Conservation (phyloP, 2,888 invertebrate genomes). For the Crematogaster levior region DNA sequence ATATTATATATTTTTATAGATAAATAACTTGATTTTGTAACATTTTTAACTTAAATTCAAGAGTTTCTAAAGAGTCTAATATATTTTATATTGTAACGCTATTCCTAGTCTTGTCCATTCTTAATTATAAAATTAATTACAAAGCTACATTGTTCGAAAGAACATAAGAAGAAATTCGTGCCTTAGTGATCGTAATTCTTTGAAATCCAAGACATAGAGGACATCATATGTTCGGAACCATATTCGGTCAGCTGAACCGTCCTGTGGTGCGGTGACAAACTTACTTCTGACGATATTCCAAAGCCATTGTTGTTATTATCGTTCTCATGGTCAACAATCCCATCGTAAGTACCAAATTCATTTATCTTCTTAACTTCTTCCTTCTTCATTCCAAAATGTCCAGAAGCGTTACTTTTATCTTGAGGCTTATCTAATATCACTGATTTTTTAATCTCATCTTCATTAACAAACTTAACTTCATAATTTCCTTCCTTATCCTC, state of each 20-base stretch:
- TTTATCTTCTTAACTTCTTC: conserved; percentile 63
- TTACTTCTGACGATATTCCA: conserved; percentile 61
- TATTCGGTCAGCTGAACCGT: conserved; percentile 74
- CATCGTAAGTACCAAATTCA: conserved; percentile 48
- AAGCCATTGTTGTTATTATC: conserved; percentile 49
- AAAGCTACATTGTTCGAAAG: neutral
- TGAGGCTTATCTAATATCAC: conserved; percentile 54
- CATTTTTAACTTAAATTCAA: neutral
- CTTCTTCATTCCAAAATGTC: conserved; percentile 28
- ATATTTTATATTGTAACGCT: neutral
- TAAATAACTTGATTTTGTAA: neutral
- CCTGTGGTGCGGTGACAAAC: conserved; percentile 63
- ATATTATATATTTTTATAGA: neutral
- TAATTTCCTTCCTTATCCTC: neutral
- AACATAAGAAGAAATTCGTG: conserved; percentile 1
- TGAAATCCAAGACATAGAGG: conserved; percentile 75
- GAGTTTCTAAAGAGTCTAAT: neutral
- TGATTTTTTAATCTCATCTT: conserved; percentile 11
- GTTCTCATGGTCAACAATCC: conserved; percentile 48
- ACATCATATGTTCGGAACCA: conserved; percentile 71
- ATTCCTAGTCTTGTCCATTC: neutral
- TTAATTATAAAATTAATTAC: neutral
- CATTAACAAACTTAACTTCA: neutral
- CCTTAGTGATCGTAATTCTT: conserved; percentile 76
- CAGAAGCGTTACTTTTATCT: conserved; percentile 33